Conservation (phyloP, 1,140 invertebrate genomes). For the Drosophila suzukii region DNA sequence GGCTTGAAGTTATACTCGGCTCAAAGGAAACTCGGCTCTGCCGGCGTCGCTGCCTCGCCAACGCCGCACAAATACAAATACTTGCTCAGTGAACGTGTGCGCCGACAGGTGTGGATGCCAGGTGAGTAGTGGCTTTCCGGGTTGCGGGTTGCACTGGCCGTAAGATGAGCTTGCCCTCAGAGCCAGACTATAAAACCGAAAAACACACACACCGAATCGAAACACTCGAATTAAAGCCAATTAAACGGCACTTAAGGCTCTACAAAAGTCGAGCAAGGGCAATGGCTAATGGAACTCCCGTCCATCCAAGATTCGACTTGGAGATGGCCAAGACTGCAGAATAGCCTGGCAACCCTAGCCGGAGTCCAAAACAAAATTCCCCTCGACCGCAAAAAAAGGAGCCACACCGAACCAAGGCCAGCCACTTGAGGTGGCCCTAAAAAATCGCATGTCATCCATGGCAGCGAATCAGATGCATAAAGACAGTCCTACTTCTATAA, state of each 20-base stretch:
- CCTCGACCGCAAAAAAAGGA: conserved; percentile 32
- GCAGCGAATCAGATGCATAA: conserved; percentile 42
- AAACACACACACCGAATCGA: conserved; percentile 9
- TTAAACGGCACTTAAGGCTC: conserved; percentile 53
- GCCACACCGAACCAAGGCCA: conserved; percentile 60
- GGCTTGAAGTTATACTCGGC: conserved; percentile 80
- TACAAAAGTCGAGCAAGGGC: conserved; percentile 42
- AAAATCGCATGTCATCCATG: conserved; percentile 69
- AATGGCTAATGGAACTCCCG: conserved; percentile 13
- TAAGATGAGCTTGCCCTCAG: conserved; percentile 33
- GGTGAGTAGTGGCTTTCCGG: conserved; percentile 45
- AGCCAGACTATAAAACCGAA: conserved; percentile 20
- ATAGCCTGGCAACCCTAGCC: conserved; percentile 20
- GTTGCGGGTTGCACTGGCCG: conserved; percentile 45
- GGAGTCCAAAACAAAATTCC: conserved; percentile 27
- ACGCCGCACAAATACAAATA: conserved; percentile 17
- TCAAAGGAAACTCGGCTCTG: conserved; percentile 64
- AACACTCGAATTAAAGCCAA: conserved; percentile 46
- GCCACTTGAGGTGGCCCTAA: conserved; percentile 69
- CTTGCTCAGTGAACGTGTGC: conserved; percentile 35
- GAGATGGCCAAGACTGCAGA: neutral
- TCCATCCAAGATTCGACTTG: neutral
- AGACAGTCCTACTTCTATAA: neutral
- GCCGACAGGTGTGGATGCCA: conserved; percentile 31
- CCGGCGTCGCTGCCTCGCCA: conserved; percentile 27